Conservation (phyloP, 2,797 vertebrate genomes). For the Podarcis siculus region DNA sequence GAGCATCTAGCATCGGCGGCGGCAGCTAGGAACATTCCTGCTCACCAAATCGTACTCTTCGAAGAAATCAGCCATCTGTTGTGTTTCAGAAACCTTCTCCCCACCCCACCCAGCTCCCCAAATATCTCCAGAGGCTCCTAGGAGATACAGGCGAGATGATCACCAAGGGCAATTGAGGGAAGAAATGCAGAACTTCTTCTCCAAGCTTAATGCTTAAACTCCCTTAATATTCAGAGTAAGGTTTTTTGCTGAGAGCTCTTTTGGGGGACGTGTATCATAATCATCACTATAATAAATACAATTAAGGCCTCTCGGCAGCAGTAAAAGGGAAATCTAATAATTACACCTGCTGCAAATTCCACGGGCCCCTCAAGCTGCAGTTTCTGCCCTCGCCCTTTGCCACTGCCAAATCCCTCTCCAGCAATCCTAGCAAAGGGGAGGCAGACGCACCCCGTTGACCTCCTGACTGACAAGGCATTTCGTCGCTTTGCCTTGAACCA, state of each 20-base stretch:
- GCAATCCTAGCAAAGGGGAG: not conserved
- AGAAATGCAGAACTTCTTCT: not conserved
- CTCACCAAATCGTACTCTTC: constrained; percentile 49
- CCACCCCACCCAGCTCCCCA: not conserved
- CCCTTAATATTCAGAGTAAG: constrained; percentile 51
- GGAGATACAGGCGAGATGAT: not conserved
- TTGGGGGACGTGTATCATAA: not conserved
- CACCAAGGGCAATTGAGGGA: fast-evolving
- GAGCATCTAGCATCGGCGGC: constrained; percentile 24
- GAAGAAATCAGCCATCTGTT: constrained; percentile 57
- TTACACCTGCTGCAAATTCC: constrained; percentile 3
- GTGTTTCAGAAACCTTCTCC: constrained; percentile 48
- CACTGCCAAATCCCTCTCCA: not conserved
- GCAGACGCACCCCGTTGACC: constrained; percentile 2
- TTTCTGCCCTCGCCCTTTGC: not conserved
- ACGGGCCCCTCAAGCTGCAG: not conserved
- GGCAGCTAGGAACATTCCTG: constrained; percentile 66
- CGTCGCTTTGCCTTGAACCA: constrained; percentile 3
- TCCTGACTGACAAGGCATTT: constrained; percentile 30
- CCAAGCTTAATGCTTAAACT: constrained; percentile 8
- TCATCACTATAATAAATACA: constrained; percentile 42
- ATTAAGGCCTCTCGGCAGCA: constrained; percentile 51
- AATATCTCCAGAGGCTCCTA: constrained; percentile 18
- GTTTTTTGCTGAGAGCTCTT: constrained; percentile 50
- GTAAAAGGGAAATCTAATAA: constrained; percentile 47